Evolutionary conservation across 2,797 vertebrate species (phyloP), one percentile per base, ranked within the genome.

Genomic region (Lagodon rhomboides): DNA sequence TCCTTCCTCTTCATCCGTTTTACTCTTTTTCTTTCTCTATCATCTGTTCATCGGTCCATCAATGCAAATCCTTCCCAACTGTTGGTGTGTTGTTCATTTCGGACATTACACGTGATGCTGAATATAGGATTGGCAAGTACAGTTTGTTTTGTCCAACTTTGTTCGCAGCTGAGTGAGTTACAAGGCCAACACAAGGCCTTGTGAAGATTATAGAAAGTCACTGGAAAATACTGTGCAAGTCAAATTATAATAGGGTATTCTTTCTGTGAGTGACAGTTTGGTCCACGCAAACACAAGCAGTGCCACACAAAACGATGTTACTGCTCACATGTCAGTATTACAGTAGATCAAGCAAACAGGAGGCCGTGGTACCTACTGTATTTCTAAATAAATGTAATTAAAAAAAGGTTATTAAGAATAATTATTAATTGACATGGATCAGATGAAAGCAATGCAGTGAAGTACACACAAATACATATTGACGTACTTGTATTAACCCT

Each of bases 41-140:
- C 71, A n/a, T 70, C 60, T 71, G 30, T 79, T 78, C 70, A 55
- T 85, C 80, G 44, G 27, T 81, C 72, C 73, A 66, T 74, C 60
- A 50, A 17, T 55, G 12, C 55, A 81, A 75, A 68, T 84, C 73
- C 49, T 30, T 70, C 66, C 22, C 16, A 18, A 20, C 20, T 38
- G 56, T 73, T 77, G 47, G 60, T 72, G n/a, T 43, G 12, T 43
- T 43, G 50, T 55, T 68, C 16, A 56, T 69, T 76, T 68, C 17
- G 68, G 20, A 25, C 27, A 3, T 67, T 18, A 50, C 49, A 70
- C 58, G 63, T 44, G 25, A 49, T 12, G 12, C 15, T 27, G 17
- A 50, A 18, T 58, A 16, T 51, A 43, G 12, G 1, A 9, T 4
- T n/a, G 41, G 60, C 51, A 69, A 73, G 79, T 51, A 7, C 12